Base-by-base conservation (phyloP, 1,140 invertebrate genomes). In the Lasioglossum baleicum region DNA sequence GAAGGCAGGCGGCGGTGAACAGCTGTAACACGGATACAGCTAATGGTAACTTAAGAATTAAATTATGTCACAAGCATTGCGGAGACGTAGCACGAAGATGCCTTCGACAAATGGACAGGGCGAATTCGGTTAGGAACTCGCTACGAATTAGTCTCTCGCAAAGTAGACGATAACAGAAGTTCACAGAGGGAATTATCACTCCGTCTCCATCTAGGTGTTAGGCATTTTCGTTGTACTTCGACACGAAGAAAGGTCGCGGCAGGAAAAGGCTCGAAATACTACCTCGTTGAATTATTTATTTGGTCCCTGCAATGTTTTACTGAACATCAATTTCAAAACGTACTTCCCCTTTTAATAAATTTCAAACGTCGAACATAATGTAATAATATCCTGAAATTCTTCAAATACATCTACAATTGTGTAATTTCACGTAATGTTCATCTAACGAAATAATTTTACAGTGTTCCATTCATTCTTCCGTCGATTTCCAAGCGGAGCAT, bases 41-140 rank as follows among this genome's bases (percentile, higher is more conserved):
- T 53, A 65, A 73, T 73, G 70, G 13, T 79, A 53, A 73, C 51
- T 35, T 56, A 79, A 71, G 69, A 79, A 79, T 51, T 56, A 56
- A 79, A 73, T 79, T 79, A 79, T 56, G 35, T 42, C 48, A 15
- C 70, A 13, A 3, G 22, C 58, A 56, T 79, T 79, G 73, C 61
- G 64, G 15, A 4, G 56, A 68, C 8, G 10, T 26, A 56, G 42
- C 58, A 51, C 31, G 51, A 17, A 44, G 35, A 48, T 35, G 6
- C 15, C 8, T 5, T 22, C 22, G 15, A 35, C 20, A n/a, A 35
- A 53, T 44, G 51, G n/a, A 58, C 56, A n/a, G 17, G 56, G n/a
- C 56, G 20, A 58, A 58, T 58, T 58, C 56, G 20, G 56, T 58
- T 58, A 58, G 20, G 56, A 22, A 58, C n/a, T 58, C 17, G 56